These are phyloP conservation scores for Panorpa germanica DNA, from an alignment of 2,888 invertebrate species.

Conservation along the genomic window DNA sequence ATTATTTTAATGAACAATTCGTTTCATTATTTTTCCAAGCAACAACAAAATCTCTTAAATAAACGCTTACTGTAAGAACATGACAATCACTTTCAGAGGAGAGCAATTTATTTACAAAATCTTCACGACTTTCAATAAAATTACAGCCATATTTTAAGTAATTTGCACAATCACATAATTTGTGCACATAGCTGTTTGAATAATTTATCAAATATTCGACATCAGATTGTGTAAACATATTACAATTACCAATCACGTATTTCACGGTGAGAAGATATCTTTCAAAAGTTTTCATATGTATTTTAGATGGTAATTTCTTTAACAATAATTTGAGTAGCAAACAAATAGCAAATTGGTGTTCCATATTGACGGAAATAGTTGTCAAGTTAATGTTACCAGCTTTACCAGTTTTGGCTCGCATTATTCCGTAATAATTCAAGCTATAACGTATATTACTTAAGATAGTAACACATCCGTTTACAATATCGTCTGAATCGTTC, in stretches of 20 bases:
- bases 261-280: slow-evolving; percentile 21
- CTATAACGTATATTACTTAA: too few relatives aligned
- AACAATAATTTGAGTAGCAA: not conserved
- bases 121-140: slow-evolving; percentile 15
- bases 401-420: too few relatives aligned
- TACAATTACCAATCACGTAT: slow-evolving; percentile 15
- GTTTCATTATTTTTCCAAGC: too few relatives aligned
- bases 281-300: slow-evolving; percentile 20
- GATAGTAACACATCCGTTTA: too few relatives aligned
- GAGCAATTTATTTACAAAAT: slow-evolving; percentile 16
- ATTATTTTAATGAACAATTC: too few relatives aligned
- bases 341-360: not conserved
- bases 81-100: slow-evolving; percentile 8
- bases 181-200: slow-evolving; percentile 16
- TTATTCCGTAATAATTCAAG: too few relatives aligned
- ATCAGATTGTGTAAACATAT: slow-evolving; percentile 14
- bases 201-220: slow-evolving; percentile 19
- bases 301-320: too few relatives aligned
- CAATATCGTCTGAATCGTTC: too few relatives aligned
- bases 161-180: slow-evolving; percentile 16
- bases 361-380: not conserved
- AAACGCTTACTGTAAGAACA: slow-evolving; percentile 11
- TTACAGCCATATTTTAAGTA: slow-evolving; percentile 17
- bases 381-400: too few relatives aligned
- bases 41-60: slow-evolving; percentile 14